phyloP scores from a whole-genome alignment of 2,113 vertebrate species.

The Bothrops jararaca region DNA sequence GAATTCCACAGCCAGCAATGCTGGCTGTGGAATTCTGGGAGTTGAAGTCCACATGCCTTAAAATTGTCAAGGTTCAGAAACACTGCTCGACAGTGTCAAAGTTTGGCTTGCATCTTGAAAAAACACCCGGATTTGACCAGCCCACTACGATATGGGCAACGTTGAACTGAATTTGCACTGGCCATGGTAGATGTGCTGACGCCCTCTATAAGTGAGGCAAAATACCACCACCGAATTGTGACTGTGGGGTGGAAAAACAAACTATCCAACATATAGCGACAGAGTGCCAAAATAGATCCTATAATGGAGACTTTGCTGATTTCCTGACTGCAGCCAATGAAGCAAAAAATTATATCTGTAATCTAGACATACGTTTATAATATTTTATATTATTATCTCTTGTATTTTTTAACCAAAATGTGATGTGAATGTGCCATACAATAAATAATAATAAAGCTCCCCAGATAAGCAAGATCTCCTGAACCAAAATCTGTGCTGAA shows the following conservation, averaged over 20 bases:
- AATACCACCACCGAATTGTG: not conserved
- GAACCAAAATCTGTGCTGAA: not conserved
- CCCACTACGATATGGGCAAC: not conserved
- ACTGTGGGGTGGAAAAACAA: not conserved
- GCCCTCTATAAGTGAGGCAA: not conserved
- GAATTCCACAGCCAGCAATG: no score
- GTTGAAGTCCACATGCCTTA: no score
- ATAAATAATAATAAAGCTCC: not conserved
- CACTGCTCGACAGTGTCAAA: no score
- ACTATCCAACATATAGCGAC: not conserved
- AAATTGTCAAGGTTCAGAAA: no score
- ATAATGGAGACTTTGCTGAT: not conserved
- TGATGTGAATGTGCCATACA: not conserved
- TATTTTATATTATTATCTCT: not conserved
- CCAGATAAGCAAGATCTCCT: not conserved
- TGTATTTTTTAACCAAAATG: not conserved
- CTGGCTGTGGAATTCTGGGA: no score
- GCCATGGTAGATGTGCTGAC: not conserved
- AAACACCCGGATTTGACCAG: not conserved
- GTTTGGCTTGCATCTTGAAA: not conserved
- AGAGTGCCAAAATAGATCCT: not conserved
- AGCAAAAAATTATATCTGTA: not conserved
- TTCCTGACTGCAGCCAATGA: not conserved
- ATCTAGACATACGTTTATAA: not conserved
- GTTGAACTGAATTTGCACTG: not conserved